These are phyloP conservation scores for Steromphala cineraria DNA, from an alignment of 2,888 invertebrate species.

Conservation along the genomic window DNA sequence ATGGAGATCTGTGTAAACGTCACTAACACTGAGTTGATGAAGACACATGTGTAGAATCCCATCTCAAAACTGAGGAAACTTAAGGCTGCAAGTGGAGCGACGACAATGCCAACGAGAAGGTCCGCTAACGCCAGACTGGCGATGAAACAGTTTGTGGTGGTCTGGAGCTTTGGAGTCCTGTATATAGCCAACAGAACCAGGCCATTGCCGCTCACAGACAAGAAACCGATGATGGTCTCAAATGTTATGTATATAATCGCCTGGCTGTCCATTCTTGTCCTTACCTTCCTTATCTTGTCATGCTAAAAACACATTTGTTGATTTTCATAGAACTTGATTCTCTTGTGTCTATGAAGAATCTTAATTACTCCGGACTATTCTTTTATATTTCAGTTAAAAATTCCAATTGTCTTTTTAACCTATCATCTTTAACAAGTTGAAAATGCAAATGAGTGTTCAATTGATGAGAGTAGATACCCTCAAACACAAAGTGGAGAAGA, in stretches of 20 bases:
- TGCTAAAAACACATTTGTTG: too few species aligned
- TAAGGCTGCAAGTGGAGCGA: conserved; percentile 60
- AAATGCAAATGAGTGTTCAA: too few species aligned
- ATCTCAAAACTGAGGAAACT: conserved; percentile 58
- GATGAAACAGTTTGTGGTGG: conserved; percentile 67
- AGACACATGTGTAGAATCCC: conserved; percentile 64
- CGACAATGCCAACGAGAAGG: conserved; percentile 64
- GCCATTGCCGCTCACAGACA: conserved; percentile 56
- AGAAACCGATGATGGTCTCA: conserved; percentile 57
- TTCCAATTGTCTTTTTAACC: too few species aligned
- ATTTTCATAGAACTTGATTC: too few species aligned
- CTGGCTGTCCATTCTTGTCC: neutral
- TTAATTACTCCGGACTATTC: too few species aligned
- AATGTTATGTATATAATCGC: conserved; percentile 52
- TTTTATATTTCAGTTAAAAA: too few species aligned
- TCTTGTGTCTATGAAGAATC: too few species aligned
- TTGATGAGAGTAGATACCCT: too few species aligned
- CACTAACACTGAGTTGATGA: conserved; percentile 69
- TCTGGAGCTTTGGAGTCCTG: conserved; percentile 53
- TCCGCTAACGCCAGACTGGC: conserved; percentile 67
- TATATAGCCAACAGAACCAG: conserved; percentile 61
- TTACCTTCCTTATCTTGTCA: too few species aligned
- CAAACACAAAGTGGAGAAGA: too few species aligned
- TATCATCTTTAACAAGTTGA: too few species aligned
- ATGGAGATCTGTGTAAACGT: conserved; percentile 72